These are phyloP conservation scores for Atta cephalotes DNA, from an alignment of 1,140 invertebrate genomes.

Conservation along the genomic window DNA sequence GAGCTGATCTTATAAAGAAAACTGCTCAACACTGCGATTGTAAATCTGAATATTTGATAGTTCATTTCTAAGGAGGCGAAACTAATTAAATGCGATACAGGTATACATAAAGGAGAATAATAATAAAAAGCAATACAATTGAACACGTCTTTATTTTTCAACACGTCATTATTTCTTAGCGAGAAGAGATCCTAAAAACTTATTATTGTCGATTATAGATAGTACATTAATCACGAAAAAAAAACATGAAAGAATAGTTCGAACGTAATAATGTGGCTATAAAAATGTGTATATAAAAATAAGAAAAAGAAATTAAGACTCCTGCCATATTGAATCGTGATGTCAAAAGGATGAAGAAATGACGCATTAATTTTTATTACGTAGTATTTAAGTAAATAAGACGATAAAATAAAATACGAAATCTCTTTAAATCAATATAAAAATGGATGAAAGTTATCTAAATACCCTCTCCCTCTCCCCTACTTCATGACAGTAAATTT, in stretches of 20 bases:
- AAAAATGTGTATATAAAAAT: too few species aligned
- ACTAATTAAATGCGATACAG: slow-evolving; percentile 51
- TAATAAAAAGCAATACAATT: slow-evolving; percentile 67
- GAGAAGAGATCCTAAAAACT: background rate
- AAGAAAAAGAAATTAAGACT: too few species aligned
- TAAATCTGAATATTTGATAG: slow-evolving; percentile 67
- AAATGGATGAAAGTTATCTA: too few species aligned
- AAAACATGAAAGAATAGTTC: background rate
- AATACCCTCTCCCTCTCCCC: too few species aligned
- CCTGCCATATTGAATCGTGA: too few species aligned
- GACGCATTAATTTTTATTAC: too few species aligned
- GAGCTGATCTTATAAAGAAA: slow-evolving; percentile 64
- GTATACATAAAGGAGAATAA: slow-evolving; percentile 51
- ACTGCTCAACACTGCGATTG: slow-evolving; percentile 69
- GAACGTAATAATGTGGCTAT: background rate
- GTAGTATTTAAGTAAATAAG: too few species aligned
- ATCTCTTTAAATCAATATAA: too few species aligned
- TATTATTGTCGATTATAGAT: background rate
- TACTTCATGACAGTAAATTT: too few species aligned
- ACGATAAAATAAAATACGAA: too few species aligned
- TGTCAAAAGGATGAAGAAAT: too few species aligned
- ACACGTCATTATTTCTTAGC: background rate
- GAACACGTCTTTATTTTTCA: slow-evolving; percentile 44
- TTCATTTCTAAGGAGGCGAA: slow-evolving; percentile 67
- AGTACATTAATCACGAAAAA: background rate